phyloP scores from a whole-genome alignment of 1,140 invertebrate species.

The Psilanteris sp. region DNA sequence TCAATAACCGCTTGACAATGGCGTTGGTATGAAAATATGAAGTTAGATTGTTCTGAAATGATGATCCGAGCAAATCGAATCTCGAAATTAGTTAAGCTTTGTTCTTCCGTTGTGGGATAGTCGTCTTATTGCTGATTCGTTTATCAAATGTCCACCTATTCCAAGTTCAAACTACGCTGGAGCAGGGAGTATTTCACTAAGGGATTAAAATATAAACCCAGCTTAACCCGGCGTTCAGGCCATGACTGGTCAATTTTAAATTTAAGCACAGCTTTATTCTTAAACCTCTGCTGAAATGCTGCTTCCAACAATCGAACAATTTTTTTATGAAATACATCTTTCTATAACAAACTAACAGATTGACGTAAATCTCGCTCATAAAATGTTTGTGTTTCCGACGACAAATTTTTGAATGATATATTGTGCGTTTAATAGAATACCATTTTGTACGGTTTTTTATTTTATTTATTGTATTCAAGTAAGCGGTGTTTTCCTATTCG shows the following conservation, averaged over 20 bases:
- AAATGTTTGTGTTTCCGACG: background rate
- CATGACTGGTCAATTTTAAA: slow-evolving; percentile 64
- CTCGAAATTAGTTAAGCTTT: slow-evolving; percentile 59
- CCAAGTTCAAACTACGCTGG: slow-evolving; percentile 51
- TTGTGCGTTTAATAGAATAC: no score
- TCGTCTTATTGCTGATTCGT: slow-evolving; percentile 65
- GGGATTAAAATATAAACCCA: slow-evolving; percentile 64
- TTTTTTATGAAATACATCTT: slow-evolving; percentile 2
- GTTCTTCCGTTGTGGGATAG: slow-evolving; percentile 43
- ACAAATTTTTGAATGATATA: no score
- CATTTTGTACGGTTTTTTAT: no score
- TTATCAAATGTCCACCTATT: slow-evolving; percentile 65
- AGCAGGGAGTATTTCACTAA: slow-evolving; percentile 58
- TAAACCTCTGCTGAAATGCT: slow-evolving; percentile 56
- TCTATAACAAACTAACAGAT: slow-evolving; percentile 32
- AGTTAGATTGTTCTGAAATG: background rate
- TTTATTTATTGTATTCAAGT: no score
- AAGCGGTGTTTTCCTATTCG: no score
- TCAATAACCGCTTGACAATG: background rate
- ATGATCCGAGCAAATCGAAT: slow-evolving; percentile 48
- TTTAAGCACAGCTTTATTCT: slow-evolving; percentile 59
- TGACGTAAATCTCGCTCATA: slow-evolving; percentile 3
- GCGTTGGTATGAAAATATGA: slow-evolving; percentile 18
- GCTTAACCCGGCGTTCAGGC: slow-evolving; percentile 54
- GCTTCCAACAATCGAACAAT: slow-evolving; percentile 34